Evolutionary conservation across 2,797 vertebrate species (phyloP), one percentile per base, ranked within the genome.

Genomic region (Spatula versicolor): DNA sequence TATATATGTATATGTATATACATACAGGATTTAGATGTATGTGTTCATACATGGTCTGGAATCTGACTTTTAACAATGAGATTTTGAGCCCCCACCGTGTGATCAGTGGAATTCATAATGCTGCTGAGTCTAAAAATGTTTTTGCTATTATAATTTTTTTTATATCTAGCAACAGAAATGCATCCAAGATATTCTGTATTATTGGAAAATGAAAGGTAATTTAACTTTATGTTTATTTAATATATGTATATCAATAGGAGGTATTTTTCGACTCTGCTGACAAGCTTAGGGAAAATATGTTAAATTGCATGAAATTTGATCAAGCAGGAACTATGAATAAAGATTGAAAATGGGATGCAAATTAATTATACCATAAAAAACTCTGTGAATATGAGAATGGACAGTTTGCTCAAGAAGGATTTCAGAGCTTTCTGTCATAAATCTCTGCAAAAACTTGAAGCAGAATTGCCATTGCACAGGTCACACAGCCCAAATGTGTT

Each of bases 351-450:
- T 10, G 35, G 1, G 7, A 67, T 55, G 18, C 2, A 66, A 62
- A 75, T 58, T 33, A 72, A 33, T 66, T 88, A 28, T 58, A 8
- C 2, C 30, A 5, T 66, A 74, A 87, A 82, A 69, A 26, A 5
- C 3, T 3, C 7, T 59, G 7, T 72, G 26, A 35, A 81, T 11
- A 46, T 68, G 41, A 64, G 11, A 81, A 90, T 64, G 78, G 33
- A 13, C 4, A 0, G 0, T 63, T 79, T 82, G 3, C 18, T 79
- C 4, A n/a, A 50, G 14, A 31, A 55, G 13, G 9, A 2, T n/a
- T 26, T 82, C 43, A 79, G 31, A 86, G 39, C 5, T 14, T 5
- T 64, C 8, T 73, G 9, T 25, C 22, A 54, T 20, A 88, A 78
- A 75, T 54, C 9, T 37, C 30, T 62, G 12, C 17, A n/a, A 13